phyloP scores from a whole-genome alignment of 2,797 vertebrate genomes.

The Brachyalestes nurse region DNA sequence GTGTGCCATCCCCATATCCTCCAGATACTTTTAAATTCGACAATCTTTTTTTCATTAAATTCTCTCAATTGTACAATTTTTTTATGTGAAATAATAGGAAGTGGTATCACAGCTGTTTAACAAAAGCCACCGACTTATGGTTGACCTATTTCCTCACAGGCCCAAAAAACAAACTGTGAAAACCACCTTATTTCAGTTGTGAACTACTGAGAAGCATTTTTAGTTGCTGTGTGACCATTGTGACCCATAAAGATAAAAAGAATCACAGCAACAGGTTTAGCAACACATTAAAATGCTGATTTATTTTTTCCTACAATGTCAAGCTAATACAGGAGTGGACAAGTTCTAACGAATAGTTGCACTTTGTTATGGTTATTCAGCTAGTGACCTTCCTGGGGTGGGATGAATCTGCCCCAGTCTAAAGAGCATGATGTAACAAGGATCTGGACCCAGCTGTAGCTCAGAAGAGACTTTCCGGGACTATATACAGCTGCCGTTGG shows the following conservation, averaged over 20 bases:
- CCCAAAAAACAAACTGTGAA: background rate
- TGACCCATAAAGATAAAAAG: background rate
- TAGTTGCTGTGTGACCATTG: background rate
- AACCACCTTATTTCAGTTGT: background rate
- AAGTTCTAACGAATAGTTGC: slow-evolving; percentile 19
- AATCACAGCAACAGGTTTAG: background rate
- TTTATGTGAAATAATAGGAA: too few relatives aligned
- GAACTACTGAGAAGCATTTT: slow-evolving; percentile 1
- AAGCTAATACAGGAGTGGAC: background rate
- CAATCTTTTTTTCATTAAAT: too few relatives aligned
- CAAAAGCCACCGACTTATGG: too few relatives aligned
- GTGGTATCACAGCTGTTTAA: too few relatives aligned
- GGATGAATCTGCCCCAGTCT: background rate
- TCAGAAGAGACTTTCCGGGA: slow-evolving; percentile 16
- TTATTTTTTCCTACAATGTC: background rate
- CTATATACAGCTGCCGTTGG: slow-evolving; percentile 11
- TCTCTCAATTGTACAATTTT: too few relatives aligned
- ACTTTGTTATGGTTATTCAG: slow-evolving; percentile 19
- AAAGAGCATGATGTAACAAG: background rate
- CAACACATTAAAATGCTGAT: background rate
- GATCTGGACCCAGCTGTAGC: slow-evolving; percentile 31
- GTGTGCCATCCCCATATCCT: background rate
- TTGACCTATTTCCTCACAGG: too few relatives aligned
- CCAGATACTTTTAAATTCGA: too few relatives aligned
- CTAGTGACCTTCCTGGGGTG: slow-evolving; percentile 3